Base-by-base conservation (phyloP, 1,140 invertebrate genomes). In the Chionoecetes opilio region DNA sequence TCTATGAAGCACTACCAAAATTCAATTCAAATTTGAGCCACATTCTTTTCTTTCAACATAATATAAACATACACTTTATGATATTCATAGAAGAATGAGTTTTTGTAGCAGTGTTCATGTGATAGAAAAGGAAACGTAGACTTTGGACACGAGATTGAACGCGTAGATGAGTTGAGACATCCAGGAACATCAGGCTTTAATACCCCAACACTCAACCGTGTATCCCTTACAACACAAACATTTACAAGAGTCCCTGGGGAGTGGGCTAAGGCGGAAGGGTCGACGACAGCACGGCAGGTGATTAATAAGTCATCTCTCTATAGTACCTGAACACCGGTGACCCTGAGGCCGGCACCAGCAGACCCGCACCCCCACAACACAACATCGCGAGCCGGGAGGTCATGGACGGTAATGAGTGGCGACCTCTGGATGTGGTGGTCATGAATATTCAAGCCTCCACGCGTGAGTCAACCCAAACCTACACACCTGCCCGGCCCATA, bases 381-480 rank as follows among this genome's bases (percentile, higher is more conserved):
- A 75, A n/a, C 21, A 75, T 26, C 63, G 21, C 63, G 11, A 75
- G 63, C 21, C 63, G n/a, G 21, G 63, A 75, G 63, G 63, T 75
- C 63, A 75, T n/a, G 63, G 63, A 75, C 63, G 63, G 63, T 75
- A 75, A 75, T 75, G 63, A 75, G 63, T n/a, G 63, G 63, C 21
- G 63, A 75, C 63, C 63, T n/a, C 21, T 75, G 6, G 63, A 75
- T 75, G 63, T 17, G 63, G 21, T 21, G 63, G 63, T 75, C 63
- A 75, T 75, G 63, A 75, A 75, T 75, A 75, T 75, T 75, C 26
- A 75, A 75, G 63, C 21, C 63, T 21, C 63, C 21, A 75, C 9
- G 63, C 63, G 46, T 53, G 46, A 53, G 46, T 53, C 46, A 53
- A 53, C 9, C 46, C 46, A 53, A n/a, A n/a, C 63, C 63, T 75